These are phyloP conservation scores for Darwinula stevensoni DNA, from an alignment of 2,888 invertebrate species.

Conservation along the genomic window DNA sequence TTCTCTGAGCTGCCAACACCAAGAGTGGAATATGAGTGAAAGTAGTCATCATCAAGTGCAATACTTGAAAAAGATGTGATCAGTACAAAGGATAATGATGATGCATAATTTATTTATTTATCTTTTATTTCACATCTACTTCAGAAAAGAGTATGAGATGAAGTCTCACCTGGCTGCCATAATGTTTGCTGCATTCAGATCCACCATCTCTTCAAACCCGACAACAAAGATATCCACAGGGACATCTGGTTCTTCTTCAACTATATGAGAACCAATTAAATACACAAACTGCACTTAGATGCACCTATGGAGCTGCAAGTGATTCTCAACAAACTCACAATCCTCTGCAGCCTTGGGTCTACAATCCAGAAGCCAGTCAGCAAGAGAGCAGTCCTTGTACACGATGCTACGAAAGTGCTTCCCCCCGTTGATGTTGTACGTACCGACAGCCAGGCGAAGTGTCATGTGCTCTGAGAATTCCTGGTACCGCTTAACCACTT, in stretches of 20 bases:
- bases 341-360: no score
- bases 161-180: slow-evolving; percentile 45
- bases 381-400: slow-evolving; percentile 54
- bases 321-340: background rate
- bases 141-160: background rate
- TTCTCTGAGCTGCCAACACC: slow-evolving; percentile 68
- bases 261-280: no score
- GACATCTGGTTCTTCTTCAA: no score
- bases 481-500: slow-evolving; percentile 25
- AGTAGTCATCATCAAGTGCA: background rate
- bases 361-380: slow-evolving; percentile 74
- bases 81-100: no score
- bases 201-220: slow-evolving; percentile 97
- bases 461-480: slow-evolving; percentile 40
- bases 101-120: no score
- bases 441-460: slow-evolving; percentile 60
- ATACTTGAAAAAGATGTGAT: no score
- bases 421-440: slow-evolving; percentile 98
- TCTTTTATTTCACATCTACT: no score
- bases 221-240: slow-evolving; percentile 74
- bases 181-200: slow-evolving; percentile 91
- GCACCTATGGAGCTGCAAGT: no score
- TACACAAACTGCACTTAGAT: no score
- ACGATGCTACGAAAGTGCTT: slow-evolving; percentile 91
- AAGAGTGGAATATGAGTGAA: slow-evolving; percentile 9